Conservation (phyloP, 2,113 vertebrate genomes). For the Noturus placidus region DNA sequence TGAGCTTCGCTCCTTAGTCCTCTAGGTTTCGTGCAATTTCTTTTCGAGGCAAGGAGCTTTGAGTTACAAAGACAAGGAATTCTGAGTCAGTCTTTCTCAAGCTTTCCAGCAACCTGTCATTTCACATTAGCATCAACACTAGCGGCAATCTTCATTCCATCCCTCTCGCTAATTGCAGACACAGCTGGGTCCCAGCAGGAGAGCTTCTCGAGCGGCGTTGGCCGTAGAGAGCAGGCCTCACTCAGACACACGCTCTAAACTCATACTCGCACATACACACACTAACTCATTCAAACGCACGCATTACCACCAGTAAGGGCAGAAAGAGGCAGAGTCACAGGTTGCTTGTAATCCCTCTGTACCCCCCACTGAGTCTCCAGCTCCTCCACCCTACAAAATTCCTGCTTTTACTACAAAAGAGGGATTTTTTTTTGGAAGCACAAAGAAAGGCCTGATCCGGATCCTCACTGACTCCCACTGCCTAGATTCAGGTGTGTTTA, state of each 20-base stretch:
- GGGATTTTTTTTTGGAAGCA: slow-evolving; percentile 72
- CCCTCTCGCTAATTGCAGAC: slow-evolving; percentile 99
- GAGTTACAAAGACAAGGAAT: slow-evolving; percentile 2
- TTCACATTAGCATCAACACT: slow-evolving; percentile 95
- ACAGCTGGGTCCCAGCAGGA: slow-evolving; percentile 99
- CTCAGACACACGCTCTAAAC: slow-evolving; percentile 74
- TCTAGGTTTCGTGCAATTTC: slow-evolving; percentile 40
- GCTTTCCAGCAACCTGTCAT: slow-evolving; percentile 88
- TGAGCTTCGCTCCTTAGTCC: slow-evolving; percentile 75
- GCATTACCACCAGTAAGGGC: slow-evolving; percentile 90
- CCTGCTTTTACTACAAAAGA: slow-evolving; percentile 80
- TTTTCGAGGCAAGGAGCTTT: slow-evolving; percentile 35
- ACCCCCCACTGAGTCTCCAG: slow-evolving; percentile 86
- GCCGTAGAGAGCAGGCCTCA: slow-evolving; percentile 83
- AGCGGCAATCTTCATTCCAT: slow-evolving; percentile 98
- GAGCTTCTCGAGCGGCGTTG: slow-evolving; percentile 85
- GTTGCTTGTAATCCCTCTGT: slow-evolving; percentile 97
- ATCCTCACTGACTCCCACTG: slow-evolving; percentile 76
- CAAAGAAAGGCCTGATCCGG: slow-evolving; percentile 87
- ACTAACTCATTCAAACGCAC: slow-evolving; percentile 75
- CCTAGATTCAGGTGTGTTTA: slow-evolving; percentile 84
- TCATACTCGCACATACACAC: slow-evolving; percentile 34
- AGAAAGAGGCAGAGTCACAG: slow-evolving; percentile 99
- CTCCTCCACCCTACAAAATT: slow-evolving; percentile 86
- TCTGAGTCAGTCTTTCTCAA: slow-evolving; percentile 38